Evolutionary conservation across 2,888 invertebrate genomes (phyloP).

Genomic region (Pristionchus exspectatus): DNA sequence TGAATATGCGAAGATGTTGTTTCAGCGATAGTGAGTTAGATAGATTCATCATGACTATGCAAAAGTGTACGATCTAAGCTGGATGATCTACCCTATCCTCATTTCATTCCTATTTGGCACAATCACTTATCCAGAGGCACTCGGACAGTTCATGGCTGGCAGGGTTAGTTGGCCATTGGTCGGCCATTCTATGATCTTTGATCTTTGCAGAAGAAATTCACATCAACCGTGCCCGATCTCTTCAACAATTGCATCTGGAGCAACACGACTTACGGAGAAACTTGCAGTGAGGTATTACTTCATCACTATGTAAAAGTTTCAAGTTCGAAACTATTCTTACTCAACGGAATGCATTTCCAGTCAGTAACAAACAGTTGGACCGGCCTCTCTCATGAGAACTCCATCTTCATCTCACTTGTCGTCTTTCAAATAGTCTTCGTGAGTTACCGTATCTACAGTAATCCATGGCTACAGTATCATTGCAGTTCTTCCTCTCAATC

Average conservation of each 20-base stretch:
- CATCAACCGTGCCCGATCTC: slow-evolving; percentile 69
- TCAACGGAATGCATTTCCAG: slow-evolving; percentile 11
- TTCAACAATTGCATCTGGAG: slow-evolving; percentile 74
- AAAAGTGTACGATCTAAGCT: slow-evolving; percentile 83
- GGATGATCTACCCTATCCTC: slow-evolving; percentile 92
- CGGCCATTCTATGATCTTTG: neutral
- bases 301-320: neutral
- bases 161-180: slow-evolving; percentile 76
- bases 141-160: slow-evolving; percentile 88
- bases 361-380: slow-evolving; percentile 53
- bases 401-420: slow-evolving; percentile 55
- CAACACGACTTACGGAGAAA: slow-evolving; percentile 24
- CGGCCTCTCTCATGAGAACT: slow-evolving; percentile 56
- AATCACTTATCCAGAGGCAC: slow-evolving; percentile 91
- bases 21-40: slow-evolving; percentile 72
- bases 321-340: neutral
- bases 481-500: slow-evolving; percentile 89
- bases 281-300: slow-evolving; percentile 29
- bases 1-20: slow-evolving; percentile 70
- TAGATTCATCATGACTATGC: neutral
- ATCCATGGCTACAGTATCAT: neutral
- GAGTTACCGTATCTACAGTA: slow-evolving; percentile 15
- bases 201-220: slow-evolving; percentile 69
- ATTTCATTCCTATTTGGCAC: slow-evolving; percentile 87
- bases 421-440: slow-evolving; percentile 65